Conservation (phyloP, 2,797 vertebrate genomes). For the Paratrypauchen microcephalus region DNA sequence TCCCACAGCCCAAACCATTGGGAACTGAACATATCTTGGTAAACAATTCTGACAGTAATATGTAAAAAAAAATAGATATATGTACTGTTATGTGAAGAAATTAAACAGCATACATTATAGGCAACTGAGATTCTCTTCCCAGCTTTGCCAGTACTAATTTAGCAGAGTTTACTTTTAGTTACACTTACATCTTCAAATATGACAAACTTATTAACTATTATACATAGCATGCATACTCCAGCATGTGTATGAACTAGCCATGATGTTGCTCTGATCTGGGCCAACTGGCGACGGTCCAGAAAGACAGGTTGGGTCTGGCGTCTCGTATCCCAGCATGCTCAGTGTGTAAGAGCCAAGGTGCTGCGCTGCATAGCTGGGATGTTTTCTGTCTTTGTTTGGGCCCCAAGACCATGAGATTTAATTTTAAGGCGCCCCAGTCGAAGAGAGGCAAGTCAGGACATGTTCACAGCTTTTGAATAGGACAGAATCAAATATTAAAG, state of each 20-base stretch:
- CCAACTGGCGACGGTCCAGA: constrained; percentile 65
- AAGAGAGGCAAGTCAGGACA: constrained; percentile 56
- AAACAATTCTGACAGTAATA: too few species aligned
- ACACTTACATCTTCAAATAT: not conserved
- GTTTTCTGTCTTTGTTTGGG: constrained; percentile 62
- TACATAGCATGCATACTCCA: constrained; percentile 54
- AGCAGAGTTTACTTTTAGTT: too few species aligned
- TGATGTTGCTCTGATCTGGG: constrained; percentile 48
- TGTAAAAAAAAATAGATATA: too few species aligned
- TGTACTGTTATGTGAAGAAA: too few species aligned
- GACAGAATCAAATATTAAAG: not conserved
- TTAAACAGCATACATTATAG: too few species aligned
- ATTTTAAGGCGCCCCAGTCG: constrained; percentile 44
- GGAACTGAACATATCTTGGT: too few species aligned
- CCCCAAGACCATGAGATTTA: constrained; percentile 40
- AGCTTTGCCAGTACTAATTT: too few species aligned
- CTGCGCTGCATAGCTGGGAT: constrained; percentile 74
- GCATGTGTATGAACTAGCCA: constrained; percentile 59
- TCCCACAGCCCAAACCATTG: too few species aligned
- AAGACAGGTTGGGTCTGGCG: constrained; percentile 47
- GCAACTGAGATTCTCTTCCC: too few species aligned
- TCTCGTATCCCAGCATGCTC: constrained; percentile 62
- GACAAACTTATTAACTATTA: constrained; percentile 24
- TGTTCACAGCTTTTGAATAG: constrained; percentile 35
- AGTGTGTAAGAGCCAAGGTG: constrained; percentile 57